Conservation (phyloP, 2,888 invertebrate genomes). For the Noctua janthina region DNA sequence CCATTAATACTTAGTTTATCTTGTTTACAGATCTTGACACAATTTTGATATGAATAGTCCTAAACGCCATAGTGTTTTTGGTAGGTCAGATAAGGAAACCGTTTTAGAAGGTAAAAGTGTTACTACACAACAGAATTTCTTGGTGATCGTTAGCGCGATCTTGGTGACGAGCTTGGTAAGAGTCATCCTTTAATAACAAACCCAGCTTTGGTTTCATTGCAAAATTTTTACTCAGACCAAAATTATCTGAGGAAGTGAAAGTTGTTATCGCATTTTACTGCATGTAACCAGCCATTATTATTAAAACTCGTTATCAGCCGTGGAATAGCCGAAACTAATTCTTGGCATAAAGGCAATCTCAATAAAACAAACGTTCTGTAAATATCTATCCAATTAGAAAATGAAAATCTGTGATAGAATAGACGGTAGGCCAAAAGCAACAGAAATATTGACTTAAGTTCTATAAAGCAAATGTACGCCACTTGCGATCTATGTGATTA, state of each 20-base stretch:
- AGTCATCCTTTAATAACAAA: conserved; percentile 2
- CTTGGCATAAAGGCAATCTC: background rate
- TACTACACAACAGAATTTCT: conserved; percentile 9
- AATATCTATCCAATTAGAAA: background rate
- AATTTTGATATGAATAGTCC: conserved; percentile 81
- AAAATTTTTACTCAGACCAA: background rate
- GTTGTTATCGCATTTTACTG: conserved; percentile 31
- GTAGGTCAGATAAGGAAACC: conserved; percentile 56
- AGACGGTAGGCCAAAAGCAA: background rate
- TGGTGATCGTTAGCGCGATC: background rate
- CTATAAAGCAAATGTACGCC: background rate
- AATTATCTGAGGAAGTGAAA: conserved; percentile 51
- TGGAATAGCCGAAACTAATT: conserved; percentile 26
- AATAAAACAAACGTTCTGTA: background rate
- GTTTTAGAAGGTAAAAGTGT: conserved; percentile 35
- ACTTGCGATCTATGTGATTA: conserved; percentile 7
- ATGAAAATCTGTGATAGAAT: conserved; percentile 5
- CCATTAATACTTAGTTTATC: conserved; percentile 73
- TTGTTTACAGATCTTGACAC: conserved; percentile 87
- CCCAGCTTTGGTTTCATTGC: background rate
- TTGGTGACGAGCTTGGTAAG: background rate
- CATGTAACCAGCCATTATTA: conserved; percentile 25
- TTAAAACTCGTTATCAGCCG: conserved; percentile 19
- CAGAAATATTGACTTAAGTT: background rate
- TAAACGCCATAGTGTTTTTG: conserved; percentile 71